Conservation (phyloP, 2,113 vertebrate species). For the Sisor rabdophorus region DNA sequence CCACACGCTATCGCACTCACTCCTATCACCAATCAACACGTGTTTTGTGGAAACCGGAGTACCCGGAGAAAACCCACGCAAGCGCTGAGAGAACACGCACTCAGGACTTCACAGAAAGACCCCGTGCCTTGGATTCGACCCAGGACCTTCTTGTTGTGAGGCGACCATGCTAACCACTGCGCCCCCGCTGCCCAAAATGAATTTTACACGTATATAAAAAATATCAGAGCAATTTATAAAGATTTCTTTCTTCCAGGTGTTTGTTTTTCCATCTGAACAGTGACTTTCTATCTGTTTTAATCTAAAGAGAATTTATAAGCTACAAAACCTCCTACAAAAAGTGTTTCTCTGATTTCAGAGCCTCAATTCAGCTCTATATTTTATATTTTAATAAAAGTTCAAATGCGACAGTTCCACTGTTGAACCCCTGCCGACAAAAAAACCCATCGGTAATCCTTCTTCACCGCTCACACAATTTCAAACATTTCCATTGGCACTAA, state of each 20-base stretch:
- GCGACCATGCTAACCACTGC: too few relatives aligned
- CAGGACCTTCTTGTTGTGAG: too few relatives aligned
- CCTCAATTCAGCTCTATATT: conserved; percentile 52
- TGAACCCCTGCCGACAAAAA: conserved; percentile 49
- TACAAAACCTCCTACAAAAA: conserved; percentile 63
- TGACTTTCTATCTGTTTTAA: not conserved
- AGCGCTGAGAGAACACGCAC: too few relatives aligned
- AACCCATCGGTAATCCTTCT: conserved; percentile 74
- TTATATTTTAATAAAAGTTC: not conserved
- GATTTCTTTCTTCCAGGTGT: not conserved
- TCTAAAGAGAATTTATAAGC: not conserved
- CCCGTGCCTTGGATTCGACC: too few relatives aligned
- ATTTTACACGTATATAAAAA: too few relatives aligned
- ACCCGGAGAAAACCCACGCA: too few relatives aligned
- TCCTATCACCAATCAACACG: too few relatives aligned
- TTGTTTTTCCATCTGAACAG: not conserved
- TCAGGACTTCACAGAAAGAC: too few relatives aligned
- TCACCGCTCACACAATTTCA: conserved; percentile 71
- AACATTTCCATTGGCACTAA: conserved; percentile 75
- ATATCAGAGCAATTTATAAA: not conserved
- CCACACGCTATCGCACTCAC: too few relatives aligned
- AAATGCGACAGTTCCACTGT: conserved; percentile 62
- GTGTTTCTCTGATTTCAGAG: conserved; percentile 49
- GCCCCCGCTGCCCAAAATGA: too few relatives aligned
- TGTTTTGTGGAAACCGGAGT: too few relatives aligned